These are phyloP conservation scores for Ctena decussata DNA, from an alignment of 2,888 invertebrate species.

Conservation along the genomic window DNA sequence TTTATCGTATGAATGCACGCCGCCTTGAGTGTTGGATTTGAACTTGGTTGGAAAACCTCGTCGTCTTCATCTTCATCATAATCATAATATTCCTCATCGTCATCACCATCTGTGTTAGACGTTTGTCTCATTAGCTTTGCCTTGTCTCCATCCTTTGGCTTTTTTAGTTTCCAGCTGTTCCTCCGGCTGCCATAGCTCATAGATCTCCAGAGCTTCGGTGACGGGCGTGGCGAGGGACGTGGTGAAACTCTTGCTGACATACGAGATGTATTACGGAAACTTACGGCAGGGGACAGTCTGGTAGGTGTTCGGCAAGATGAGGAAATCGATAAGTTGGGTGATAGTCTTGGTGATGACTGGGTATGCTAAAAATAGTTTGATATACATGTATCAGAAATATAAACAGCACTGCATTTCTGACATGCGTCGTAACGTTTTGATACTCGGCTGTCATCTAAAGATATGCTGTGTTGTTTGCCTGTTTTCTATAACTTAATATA, in stretches of 20 bases:
- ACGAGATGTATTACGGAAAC: slow-evolving; percentile 66
- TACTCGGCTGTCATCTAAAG: no score
- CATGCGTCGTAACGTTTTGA: no score
- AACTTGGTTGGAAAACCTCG: slow-evolving; percentile 78
- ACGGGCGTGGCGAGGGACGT: slow-evolving; percentile 77
- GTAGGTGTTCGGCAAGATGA: slow-evolving; percentile 50
- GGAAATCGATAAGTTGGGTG: slow-evolving; percentile 49
- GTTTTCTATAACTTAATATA: no score
- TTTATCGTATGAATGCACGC: slow-evolving; percentile 73
- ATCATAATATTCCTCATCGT: slow-evolving; percentile 85
- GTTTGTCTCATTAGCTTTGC: slow-evolving; percentile 83
- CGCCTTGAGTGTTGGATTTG: slow-evolving; percentile 67
- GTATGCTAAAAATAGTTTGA: slow-evolving; percentile 38
- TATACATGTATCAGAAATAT: no score
- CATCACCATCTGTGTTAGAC: slow-evolving; percentile 88
- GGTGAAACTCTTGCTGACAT: slow-evolving; percentile 68
- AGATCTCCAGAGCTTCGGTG: slow-evolving; percentile 78
- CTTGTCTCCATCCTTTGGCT: slow-evolving; percentile 83
- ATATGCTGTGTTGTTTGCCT: no score
- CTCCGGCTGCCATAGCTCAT: slow-evolving; percentile 86
- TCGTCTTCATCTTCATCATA: slow-evolving; percentile 88
- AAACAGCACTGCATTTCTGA: no score
- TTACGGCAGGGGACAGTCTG: slow-evolving; percentile 53
- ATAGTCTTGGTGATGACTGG: slow-evolving; percentile 34
- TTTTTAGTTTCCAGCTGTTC: slow-evolving; percentile 84